phyloP scores from a whole-genome alignment of 2,797 vertebrate species.

The Myotis pilosus region DNA sequence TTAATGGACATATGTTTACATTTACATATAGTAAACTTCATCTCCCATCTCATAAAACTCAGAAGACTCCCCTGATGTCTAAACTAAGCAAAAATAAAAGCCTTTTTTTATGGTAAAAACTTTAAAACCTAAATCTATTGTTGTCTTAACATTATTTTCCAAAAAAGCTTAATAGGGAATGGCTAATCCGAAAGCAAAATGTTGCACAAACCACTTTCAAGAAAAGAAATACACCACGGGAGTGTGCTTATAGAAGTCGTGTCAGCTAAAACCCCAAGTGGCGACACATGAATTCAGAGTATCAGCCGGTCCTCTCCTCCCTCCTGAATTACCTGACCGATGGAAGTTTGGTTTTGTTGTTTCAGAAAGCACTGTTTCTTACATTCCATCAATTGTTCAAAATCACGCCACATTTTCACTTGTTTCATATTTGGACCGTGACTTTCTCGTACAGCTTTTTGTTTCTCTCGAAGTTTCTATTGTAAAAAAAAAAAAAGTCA shows the following conservation, averaged over 20 bases:
- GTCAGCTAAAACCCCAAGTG: background rate
- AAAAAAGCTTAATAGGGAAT: constrained; percentile 49
- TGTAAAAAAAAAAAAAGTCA: constrained; percentile 8
- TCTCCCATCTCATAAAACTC: constrained; percentile 55
- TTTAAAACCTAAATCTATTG: constrained; percentile 31
- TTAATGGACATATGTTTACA: constrained; percentile 9
- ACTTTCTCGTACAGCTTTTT: constrained; percentile 93
- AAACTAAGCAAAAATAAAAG: constrained; percentile 49
- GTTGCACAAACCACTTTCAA: constrained; percentile 28
- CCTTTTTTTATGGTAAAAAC: constrained; percentile 34
- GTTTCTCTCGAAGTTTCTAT: constrained; percentile 95
- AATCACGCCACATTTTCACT: constrained; percentile 96
- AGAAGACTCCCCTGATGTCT: constrained; percentile 35
- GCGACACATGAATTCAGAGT: constrained; percentile 82
- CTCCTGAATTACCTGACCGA: constrained; percentile 96
- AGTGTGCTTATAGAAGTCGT: background rate
- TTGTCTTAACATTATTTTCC: constrained; percentile 50
- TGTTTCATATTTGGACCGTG: constrained; percentile 96
- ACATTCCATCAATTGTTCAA: constrained; percentile 93
- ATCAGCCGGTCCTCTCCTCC: constrained; percentile 94
- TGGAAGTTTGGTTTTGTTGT: constrained; percentile 89
- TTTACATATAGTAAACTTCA: constrained; percentile 50
- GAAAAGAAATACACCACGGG: background rate
- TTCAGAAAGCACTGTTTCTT: constrained; percentile 94
- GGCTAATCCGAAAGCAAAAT: constrained; percentile 45